phyloP scores from a whole-genome alignment of 2,113 vertebrate genomes.

The Corythoichthys intestinalis region DNA sequence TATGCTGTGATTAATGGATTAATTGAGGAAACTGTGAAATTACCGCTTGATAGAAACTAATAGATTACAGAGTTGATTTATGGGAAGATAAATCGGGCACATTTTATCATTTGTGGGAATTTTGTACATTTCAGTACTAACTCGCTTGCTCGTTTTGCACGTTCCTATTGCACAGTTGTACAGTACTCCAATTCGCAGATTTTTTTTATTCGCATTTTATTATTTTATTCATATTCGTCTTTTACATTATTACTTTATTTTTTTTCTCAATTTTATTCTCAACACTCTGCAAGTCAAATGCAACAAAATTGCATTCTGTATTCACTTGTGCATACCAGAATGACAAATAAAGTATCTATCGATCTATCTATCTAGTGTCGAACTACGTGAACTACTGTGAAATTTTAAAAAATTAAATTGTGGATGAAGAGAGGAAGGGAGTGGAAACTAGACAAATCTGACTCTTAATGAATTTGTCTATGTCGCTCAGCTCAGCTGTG shows the following conservation, averaged over 20 bases:
- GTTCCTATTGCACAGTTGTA: too few relatives aligned
- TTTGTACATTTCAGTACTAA: background rate
- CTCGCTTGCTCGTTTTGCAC: too few relatives aligned
- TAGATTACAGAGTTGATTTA: background rate
- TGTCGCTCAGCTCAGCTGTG: slow-evolving; percentile 4
- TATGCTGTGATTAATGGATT: background rate
- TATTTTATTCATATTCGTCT: too few relatives aligned
- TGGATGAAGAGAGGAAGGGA: background rate
- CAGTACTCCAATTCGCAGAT: too few relatives aligned
- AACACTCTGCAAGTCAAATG: too few relatives aligned
- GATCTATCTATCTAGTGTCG: too few relatives aligned
- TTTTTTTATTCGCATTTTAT: too few relatives aligned
- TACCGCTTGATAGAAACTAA: background rate
- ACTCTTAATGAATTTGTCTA: background rate
- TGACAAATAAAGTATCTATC: too few relatives aligned
- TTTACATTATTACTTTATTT: too few relatives aligned
- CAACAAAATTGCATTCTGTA: too few relatives aligned
- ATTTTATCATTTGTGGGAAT: background rate
- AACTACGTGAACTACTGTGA: background rate
- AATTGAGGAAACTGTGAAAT: background rate
- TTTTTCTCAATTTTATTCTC: too few relatives aligned
- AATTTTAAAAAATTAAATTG: background rate
- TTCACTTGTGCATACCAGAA: too few relatives aligned
- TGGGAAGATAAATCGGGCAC: background rate
- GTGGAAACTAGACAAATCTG: background rate